Conservation (phyloP, 2,113 vertebrate species). For the Hiodon tergisus region DNA sequence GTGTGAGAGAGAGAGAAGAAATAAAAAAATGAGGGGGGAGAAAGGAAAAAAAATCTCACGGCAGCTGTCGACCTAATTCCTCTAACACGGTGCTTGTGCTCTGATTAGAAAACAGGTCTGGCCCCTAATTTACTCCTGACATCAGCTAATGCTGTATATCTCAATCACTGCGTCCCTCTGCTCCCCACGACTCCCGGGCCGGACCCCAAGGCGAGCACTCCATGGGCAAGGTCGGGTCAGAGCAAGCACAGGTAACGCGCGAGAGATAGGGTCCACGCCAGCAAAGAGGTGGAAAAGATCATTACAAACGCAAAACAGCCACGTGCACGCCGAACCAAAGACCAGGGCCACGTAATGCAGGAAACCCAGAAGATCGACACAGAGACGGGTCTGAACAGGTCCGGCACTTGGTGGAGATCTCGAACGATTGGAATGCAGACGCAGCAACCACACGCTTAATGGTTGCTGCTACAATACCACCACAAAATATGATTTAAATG, state of each 20-base stretch:
- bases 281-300: too few relatives aligned
- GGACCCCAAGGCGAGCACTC: neutral
- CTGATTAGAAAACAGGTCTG: conserved; percentile 94
- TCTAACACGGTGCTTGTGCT: conserved; percentile 90
- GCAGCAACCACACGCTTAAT: too few relatives aligned
- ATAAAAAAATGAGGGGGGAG: conserved; percentile 1
- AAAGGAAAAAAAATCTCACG: conserved; percentile 46
- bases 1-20: conserved; percentile 29
- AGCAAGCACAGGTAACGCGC: neutral
- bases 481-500: neutral
- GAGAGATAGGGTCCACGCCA: too few relatives aligned
- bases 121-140: conserved; percentile 91
- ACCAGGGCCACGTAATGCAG: neutral
- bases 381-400: neutral
- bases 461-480: neutral
- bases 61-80: conserved; percentile 97
- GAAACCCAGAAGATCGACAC: neutral
- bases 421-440: too few relatives aligned
- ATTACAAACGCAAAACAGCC: too few relatives aligned
- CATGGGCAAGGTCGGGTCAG: conserved; percentile 4
- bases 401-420: too few relatives aligned
- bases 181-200: conserved; percentile 20
- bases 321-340: neutral
- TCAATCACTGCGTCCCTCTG: conserved; percentile 63
- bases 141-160: conserved; percentile 86